Conservation (phyloP, 2,113 vertebrate genomes). For the Cyphomyrus discorhynchus region DNA sequence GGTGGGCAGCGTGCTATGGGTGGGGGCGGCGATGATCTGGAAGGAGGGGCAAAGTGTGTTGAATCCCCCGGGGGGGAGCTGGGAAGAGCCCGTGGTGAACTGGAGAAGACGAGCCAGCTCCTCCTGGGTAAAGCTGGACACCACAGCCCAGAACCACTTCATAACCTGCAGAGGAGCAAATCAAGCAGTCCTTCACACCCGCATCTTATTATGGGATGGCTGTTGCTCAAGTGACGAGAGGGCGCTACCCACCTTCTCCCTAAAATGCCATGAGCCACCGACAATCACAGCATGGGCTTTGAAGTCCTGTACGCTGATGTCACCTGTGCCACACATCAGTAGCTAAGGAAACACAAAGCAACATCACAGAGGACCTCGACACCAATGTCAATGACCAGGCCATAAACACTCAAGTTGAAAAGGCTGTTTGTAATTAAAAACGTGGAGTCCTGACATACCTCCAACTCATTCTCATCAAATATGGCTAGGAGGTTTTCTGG, state of each 20-base stretch:
- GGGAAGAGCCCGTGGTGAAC: conserved; percentile 96
- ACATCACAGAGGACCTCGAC: not conserved
- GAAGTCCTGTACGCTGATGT: conserved; percentile 95
- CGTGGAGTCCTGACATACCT: conserved; percentile 62
- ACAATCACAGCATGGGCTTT: conserved; percentile 93
- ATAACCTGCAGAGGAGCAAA: conserved; percentile 70
- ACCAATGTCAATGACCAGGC: not conserved
- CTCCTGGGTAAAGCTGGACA: conserved; percentile 95
- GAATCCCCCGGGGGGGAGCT: conserved; percentile 91
- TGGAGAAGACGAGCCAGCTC: conserved; percentile 92
- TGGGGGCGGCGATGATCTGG: conserved; percentile 93
- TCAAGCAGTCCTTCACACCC: not conserved
- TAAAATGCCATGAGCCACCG: conserved; percentile 95
- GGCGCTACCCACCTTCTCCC: conserved; percentile 75
- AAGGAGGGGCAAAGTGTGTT: conserved; percentile 94
- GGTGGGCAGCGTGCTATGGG: conserved; percentile 93
- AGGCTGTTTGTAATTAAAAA: not conserved
- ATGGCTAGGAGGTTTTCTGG: conserved; percentile 97
- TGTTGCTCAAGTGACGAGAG: not conserved
- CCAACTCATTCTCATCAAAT: conserved; percentile 98
- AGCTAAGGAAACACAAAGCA: conserved; percentile 62
- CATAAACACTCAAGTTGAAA: not conserved
- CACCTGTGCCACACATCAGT: conserved; percentile 94
- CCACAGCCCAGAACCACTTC: conserved; percentile 98
- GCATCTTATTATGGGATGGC: not conserved